phyloP scores from a whole-genome alignment of 2,113 vertebrate species.

The Melanotaenia duboulayi region DNA sequence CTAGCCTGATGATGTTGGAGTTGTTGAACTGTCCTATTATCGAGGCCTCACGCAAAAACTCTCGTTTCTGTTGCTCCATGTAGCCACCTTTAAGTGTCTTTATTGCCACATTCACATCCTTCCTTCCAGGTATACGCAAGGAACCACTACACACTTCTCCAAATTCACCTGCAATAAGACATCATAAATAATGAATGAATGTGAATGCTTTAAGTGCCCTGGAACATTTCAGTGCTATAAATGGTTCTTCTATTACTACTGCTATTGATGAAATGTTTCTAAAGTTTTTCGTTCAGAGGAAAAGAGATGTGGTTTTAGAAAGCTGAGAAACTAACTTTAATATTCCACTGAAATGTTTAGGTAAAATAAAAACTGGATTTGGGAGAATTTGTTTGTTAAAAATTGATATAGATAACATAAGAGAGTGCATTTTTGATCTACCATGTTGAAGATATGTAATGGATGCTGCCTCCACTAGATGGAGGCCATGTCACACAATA shows the following conservation, averaged over 20 bases:
- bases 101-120: conserved; percentile 94
- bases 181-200: neutral
- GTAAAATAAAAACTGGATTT: too few species aligned
- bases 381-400: neutral
- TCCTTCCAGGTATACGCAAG: conserved; percentile 91
- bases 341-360: too few species aligned
- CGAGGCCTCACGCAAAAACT: conserved; percentile 95
- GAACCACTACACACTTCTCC: conserved; percentile 96
- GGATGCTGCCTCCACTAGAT: conserved; percentile 59
- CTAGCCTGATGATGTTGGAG: conserved; percentile 94
- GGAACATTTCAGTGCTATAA: neutral
- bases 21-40: conserved; percentile 98
- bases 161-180: conserved; percentile 88
- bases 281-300: too few species aligned
- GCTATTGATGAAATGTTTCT: neutral
- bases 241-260: neutral
- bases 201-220: too few species aligned
- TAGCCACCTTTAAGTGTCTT: conserved; percentile 97
- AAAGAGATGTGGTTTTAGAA: too few species aligned
- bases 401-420: neutral
- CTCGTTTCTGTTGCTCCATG: conserved; percentile 91
- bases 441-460: neutral
- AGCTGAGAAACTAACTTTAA: too few species aligned
- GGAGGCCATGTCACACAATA: conserved; percentile 30
- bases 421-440: neutral